Evolutionary conservation across 2,113 vertebrate genomes (phyloP).

Genomic region (Cavia porcellus): DNA sequence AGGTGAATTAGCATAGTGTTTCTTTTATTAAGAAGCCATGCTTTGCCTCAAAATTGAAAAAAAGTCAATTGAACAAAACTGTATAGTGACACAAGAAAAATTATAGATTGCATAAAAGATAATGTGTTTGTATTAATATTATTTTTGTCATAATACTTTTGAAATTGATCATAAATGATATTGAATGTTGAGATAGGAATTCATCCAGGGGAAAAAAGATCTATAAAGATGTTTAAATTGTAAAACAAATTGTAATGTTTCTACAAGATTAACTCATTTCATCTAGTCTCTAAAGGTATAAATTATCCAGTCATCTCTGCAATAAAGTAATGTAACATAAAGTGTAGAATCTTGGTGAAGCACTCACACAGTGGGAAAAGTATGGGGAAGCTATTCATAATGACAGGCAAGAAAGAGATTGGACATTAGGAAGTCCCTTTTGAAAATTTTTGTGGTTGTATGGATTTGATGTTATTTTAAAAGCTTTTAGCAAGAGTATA

Average conservation of each 20-base stretch:
- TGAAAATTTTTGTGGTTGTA: not conserved
- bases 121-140: not conserved
- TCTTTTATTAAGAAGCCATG: not conserved
- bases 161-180: not conserved
- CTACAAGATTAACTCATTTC: not conserved
- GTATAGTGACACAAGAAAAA: not conserved
- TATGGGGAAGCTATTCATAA: not conserved
- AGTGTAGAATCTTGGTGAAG: not conserved
- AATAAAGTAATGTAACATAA: not conserved
- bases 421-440: not conserved
- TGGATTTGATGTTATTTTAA: conserved; percentile 19
- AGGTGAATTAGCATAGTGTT: not conserved
- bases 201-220: not conserved
- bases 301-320: not conserved
- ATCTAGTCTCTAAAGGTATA: not conserved
- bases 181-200: not conserved
- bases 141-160: not conserved
- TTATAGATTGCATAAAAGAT: not conserved
- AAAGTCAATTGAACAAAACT: not conserved
- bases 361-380: not conserved
- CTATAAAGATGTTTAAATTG: not conserved
- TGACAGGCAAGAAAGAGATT: not conserved
- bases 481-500: not conserved
- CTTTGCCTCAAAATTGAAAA: not conserved
- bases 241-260: not conserved